Evolutionary conservation across 2,113 vertebrate genomes (phyloP).

Genomic region (Argyrosomus japonicus): DNA sequence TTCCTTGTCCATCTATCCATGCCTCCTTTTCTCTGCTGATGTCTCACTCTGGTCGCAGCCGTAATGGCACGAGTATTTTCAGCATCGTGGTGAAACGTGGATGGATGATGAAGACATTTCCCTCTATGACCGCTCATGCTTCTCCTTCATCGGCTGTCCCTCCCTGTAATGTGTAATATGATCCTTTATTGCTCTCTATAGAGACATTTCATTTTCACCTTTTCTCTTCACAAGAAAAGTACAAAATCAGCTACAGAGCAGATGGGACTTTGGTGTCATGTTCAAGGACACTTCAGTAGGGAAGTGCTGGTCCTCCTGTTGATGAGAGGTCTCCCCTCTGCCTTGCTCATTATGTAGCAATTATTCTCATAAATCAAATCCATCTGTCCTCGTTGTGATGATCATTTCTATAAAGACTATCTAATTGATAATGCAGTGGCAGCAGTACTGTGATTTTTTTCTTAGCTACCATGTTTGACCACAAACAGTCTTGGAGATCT

Average conservation of each 20-base stretch:
- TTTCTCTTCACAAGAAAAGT: slow-evolving; percentile 15
- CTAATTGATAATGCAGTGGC: neutral
- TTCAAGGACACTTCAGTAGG: slow-evolving; percentile 38
- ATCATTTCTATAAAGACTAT: neutral
- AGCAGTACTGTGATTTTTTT: slow-evolving; percentile 1
- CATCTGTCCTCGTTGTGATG: neutral
- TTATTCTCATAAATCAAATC: slow-evolving; percentile 2
- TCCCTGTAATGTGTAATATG: slow-evolving; percentile 54
- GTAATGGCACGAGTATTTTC: slow-evolving; percentile 73
- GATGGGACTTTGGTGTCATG: neutral
- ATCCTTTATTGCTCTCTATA: slow-evolving; percentile 50
- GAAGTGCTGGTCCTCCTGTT: slow-evolving; percentile 3
- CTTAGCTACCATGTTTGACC: slow-evolving; percentile 12
- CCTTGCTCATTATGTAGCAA: neutral
- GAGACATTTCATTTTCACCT: slow-evolving; percentile 43
- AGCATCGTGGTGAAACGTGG: slow-evolving; percentile 56
- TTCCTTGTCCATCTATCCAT: slow-evolving; percentile 51
- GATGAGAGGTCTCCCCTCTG: neutral
- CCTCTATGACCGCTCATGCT: slow-evolving; percentile 39
- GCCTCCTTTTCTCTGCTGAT: slow-evolving; percentile 35
- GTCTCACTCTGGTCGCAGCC: slow-evolving; percentile 41
- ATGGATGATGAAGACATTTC: slow-evolving; percentile 70
- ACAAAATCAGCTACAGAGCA: slow-evolving; percentile 16
- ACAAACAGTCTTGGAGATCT: slow-evolving; percentile 19
- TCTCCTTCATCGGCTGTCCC: slow-evolving; percentile 55